phyloP scores from a whole-genome alignment of 2,888 invertebrate genomes.

The Amitus sp. region DNA sequence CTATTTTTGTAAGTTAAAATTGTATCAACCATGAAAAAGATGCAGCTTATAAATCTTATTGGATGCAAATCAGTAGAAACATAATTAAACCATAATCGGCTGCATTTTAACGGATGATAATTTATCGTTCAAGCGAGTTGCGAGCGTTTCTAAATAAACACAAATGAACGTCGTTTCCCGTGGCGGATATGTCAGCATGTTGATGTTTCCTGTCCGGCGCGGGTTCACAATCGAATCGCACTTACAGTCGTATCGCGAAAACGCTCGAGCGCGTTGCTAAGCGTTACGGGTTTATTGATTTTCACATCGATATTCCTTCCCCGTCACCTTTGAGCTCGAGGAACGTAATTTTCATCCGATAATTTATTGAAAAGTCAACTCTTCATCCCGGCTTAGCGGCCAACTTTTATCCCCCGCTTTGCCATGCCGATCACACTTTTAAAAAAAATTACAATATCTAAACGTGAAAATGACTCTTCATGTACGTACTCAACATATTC shows the following conservation, averaged over 20 bases:
- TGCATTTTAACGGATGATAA: neutral
- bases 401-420: too few species aligned
- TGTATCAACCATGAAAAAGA: too few species aligned
- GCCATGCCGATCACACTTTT: too few species aligned
- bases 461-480: too few species aligned
- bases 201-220: neutral
- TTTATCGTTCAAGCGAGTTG: neutral
- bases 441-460: too few species aligned
- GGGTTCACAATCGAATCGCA: neutral
- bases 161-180: neutral
- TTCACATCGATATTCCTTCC: conserved; percentile 1
- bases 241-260: neutral
- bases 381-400: too few species aligned
- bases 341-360: neutral
- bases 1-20: too few species aligned
- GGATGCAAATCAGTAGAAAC: too few species aligned
- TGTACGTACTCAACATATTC: too few species aligned
- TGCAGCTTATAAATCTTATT: too few species aligned
- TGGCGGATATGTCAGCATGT: neutral
- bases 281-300: neutral
- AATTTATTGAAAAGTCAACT: neutral
- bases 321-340: neutral
- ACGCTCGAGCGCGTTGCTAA: neutral
- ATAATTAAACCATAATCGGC: too few species aligned
- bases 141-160: neutral